A percentile compares a stretch with the other conserved stretches of the same genome.
phyloP scores from a whole-genome alignment of 1,140 invertebrate genomes.

The Platyscapa corneri region DNA sequence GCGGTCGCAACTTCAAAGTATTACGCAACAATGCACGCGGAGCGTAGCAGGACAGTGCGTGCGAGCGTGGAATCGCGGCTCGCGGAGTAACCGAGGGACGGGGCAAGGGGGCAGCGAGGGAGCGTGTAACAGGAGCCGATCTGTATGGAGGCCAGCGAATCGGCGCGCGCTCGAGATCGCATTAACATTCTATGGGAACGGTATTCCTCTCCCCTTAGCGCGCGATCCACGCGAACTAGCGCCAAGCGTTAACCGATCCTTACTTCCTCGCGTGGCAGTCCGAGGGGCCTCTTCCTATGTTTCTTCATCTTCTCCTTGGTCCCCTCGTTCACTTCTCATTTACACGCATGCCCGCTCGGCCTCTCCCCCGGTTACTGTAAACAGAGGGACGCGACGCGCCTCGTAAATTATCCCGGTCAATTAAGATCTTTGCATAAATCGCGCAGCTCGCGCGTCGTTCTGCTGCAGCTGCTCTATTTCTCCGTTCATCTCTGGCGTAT shows the following conservation, averaged over 20 bases:
- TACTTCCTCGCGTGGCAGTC: slow-evolving; percentile 39
- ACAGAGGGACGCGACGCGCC: neutral
- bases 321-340: neutral
- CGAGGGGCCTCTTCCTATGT: neutral
- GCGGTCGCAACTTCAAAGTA: slow-evolving; percentile 29
- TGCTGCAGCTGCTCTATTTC: neutral
- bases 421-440: slow-evolving; percentile 51
- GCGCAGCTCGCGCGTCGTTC: neutral
- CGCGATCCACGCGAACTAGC: slow-evolving; percentile 8
- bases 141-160: slow-evolving; percentile 28
- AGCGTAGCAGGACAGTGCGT: neutral
- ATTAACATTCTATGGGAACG: slow-evolving; percentile 70
- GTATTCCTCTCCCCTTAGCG: slow-evolving; percentile 60
- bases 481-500: neutral
- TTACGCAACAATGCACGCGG: slow-evolving; percentile 37
- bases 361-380: neutral
- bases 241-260: slow-evolving; percentile 34
- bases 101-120: neutral
- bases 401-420: slow-evolving; percentile 50
- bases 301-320: neutral
- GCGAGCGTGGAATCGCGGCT: neutral
- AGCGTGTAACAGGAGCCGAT: slow-evolving; percentile 39
- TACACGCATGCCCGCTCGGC: neutral
- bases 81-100: neutral
- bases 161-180: slow-evolving; percentile 48